Base-by-base conservation (phyloP, 2,113 vertebrate species). In the Pimephales promelas region DNA sequence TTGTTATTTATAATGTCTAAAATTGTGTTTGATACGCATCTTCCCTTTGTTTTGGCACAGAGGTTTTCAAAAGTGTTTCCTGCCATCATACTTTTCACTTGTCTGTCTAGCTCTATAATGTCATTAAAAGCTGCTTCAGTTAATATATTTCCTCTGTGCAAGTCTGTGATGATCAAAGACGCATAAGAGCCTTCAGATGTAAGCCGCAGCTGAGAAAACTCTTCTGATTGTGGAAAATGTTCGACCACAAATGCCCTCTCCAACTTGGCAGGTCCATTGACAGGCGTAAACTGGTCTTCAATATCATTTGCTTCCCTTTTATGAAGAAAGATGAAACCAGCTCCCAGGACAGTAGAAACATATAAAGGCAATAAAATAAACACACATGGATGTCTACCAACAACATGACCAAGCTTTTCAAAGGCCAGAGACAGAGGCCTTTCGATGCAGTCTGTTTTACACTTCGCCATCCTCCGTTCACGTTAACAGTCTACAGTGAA, bases 211-310 rank as follows among this genome's bases (percentile, higher is more conserved):
- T 83, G 4, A 0, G 92, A 94, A 90, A 95, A 95, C 56, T 66
- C 28, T 79, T 93, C 88, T 2, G 88, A 1, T 47, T 84, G 24
- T 56, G 89, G 85, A 74, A 95, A 94, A n/a, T 85, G 31, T 0
- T 0, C 57, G 66, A 16, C 86, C 78, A 94, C 90, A 2, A 93
- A 87, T n/a, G 74, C 36, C 59, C 92, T 88, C 40, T 94, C 93
- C 0, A 49, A 45, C 83, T 95, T 95, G 77, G 93, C 93, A 0
- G 85, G 90, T 0, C 94, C 92, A 13, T 84, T 3, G 0, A 86
- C 36, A 0, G 92, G 94, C 0, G 93, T 94, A 85, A 94, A 94
- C 84, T 95, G 93, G 1, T 54, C 85, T 86, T 94, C 93, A 18
- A 94, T 90, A 82, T 93, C 79, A 43, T 93, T 89, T 0, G 85